These are phyloP conservation scores for Phalanger gymnotis DNA, from an alignment of 2,797 vertebrate species.

Conservation along the genomic window DNA sequence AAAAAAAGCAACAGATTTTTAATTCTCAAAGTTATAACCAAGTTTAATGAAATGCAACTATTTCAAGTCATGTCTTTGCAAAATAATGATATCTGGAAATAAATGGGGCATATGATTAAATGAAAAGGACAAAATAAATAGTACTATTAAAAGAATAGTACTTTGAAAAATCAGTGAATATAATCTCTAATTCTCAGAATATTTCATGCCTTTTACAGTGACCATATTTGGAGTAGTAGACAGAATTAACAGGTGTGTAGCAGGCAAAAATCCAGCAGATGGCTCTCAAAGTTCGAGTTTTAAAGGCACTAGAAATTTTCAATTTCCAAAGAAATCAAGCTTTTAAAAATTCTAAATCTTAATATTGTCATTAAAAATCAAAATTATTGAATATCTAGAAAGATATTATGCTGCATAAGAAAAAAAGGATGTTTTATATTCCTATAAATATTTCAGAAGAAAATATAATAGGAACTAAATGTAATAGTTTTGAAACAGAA, in stretches of 20 bases:
- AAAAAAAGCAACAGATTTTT: background rate
- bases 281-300: conserved; percentile 78
- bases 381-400: conserved; percentile 21
- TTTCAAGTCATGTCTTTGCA: background rate
- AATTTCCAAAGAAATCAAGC: conserved; percentile 51
- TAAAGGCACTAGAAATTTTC: conserved; percentile 1
- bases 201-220: background rate
- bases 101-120: background rate
- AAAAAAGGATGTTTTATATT: conserved; percentile 28
- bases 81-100: background rate
- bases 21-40: background rate
- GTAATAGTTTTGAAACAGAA: conserved; percentile 42
- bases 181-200: background rate
- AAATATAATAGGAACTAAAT: background rate
- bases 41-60: conserved; percentile 46
- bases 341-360: conserved; percentile 30
- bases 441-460: background rate
- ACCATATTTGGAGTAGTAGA: background rate
- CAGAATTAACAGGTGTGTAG: background rate
- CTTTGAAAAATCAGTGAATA: background rate
- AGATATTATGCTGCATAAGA: conserved; percentile 33
- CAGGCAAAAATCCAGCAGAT: conserved; percentile 77
- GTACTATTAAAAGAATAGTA: background rate
- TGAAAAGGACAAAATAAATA: background rate
- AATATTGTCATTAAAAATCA: conserved; percentile 43